These are phyloP conservation scores for Cynopterus brachyotis DNA, from an alignment of 2,113 vertebrate species.

Conservation along the genomic window DNA sequence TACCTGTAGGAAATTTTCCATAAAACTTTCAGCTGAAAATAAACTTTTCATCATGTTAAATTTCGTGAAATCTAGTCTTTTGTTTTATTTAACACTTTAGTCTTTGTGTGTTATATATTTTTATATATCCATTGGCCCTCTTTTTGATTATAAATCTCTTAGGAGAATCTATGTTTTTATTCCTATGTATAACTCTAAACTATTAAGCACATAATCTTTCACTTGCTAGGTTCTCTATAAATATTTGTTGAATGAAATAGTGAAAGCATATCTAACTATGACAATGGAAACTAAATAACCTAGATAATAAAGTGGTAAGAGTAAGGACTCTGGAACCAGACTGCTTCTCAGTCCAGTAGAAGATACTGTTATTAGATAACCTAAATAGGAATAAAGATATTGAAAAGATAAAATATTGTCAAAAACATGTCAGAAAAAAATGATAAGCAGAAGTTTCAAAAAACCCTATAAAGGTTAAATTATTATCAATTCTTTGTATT, in stretches of 20 bases:
- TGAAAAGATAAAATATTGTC: neutral
- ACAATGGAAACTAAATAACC: neutral
- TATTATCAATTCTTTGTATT: neutral
- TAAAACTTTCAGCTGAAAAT: neutral
- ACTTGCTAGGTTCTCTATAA: neutral
- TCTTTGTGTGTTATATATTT: neutral
- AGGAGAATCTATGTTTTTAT: neutral
- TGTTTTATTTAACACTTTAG: neutral
- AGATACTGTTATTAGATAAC: neutral
- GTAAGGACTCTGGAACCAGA: neutral
- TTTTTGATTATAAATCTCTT: neutral
- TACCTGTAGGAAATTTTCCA: neutral
- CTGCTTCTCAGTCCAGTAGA: neutral
- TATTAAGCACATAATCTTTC: neutral
- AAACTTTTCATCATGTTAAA: neutral
- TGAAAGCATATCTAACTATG: neutral
- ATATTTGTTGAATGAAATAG: neutral
- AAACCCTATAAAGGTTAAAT: neutral
- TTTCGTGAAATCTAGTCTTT: neutral
- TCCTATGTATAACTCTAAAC: neutral
- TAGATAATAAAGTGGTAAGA: neutral
- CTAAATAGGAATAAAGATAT: neutral
- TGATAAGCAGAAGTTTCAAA: neutral
- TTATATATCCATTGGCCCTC: neutral
- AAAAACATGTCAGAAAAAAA: neutral